A percentile compares a stretch with the other conserved stretches of the same genome.
phyloP scores from a whole-genome alignment of 2,888 invertebrate genomes.

The Apamea monoglypha region DNA sequence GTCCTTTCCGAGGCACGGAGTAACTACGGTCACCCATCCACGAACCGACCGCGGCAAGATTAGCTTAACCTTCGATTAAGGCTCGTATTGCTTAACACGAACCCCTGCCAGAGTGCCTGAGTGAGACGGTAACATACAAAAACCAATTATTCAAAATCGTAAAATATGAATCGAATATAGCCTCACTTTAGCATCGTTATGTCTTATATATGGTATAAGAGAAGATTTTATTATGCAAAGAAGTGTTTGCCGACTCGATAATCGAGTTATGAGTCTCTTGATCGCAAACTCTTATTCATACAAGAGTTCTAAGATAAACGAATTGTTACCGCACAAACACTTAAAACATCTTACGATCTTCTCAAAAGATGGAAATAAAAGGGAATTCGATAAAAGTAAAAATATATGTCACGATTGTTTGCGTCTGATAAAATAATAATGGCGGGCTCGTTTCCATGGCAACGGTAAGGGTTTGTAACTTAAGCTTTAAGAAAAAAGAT shows the following conservation, averaged over 20 bases:
- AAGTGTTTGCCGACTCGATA: constrained; percentile 49
- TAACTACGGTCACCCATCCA: background rate
- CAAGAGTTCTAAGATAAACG: constrained; percentile 27
- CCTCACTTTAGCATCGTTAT: constrained; percentile 30
- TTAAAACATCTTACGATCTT: constrained; percentile 35
- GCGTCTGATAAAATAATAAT: constrained; percentile 25
- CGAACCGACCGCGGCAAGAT: background rate
- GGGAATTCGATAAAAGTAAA: constrained; percentile 12
- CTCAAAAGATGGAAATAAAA: constrained; percentile 10
- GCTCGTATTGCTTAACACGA: background rate
- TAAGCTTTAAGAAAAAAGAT: background rate
- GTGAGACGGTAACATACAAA: background rate
- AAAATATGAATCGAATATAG: background rate
- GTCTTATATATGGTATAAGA: constrained; percentile 23
- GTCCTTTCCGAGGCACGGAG: background rate
- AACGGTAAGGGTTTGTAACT: constrained; percentile 25
- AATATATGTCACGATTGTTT: constrained; percentile 29
- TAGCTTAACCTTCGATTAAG: background rate
- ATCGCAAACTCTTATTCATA: constrained; percentile 52
- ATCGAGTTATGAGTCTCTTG: constrained; percentile 59
- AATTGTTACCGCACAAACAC: constrained; percentile 44
- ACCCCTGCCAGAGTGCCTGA: background rate
- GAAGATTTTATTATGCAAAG: constrained; percentile 56
- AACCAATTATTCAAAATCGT: background rate
- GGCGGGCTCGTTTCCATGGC: constrained; percentile 12